Evolutionary conservation across 1,140 invertebrate genomes (phyloP), one percentile per base, ranked within the genome.

Genomic region (Dreissena rostriformis): DNA sequence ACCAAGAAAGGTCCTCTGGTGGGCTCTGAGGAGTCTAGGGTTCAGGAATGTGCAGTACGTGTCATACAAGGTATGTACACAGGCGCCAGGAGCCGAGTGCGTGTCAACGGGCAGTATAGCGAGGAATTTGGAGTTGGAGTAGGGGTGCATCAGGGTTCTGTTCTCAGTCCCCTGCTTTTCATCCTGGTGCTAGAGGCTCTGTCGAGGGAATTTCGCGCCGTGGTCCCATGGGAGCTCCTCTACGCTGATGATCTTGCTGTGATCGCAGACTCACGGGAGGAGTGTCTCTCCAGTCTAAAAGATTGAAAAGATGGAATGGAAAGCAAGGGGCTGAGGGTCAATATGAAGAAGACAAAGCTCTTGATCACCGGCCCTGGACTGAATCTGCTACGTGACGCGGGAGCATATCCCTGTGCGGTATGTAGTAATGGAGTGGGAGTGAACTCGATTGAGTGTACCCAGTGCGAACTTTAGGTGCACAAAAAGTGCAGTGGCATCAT

Each of bases 301-400:
- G 68, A 12, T 12, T 74, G 39, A 53, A 74, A 57, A 39, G 24
- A 74, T 22, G 53, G 72, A 14, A 53, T 74, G 53, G 72, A 74
- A 24, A 22, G 15, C 8, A 74, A 74, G 22, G 72, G 39, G n/a
- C 72, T 74, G 22, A 74, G 72, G 28, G 72, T 74, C 39, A 74
- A 74, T 53, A 53, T 55, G 14, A 55, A 55, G 29, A 74, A 53
- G 0, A 53, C 39, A 12, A 74, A 74, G 51, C 15, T 74, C 11
- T 55, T 74, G 71, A 24, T 74, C 22, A 55, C 71, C 57, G 68
- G 68, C 2, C 68, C 68, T 71, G 0, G 28, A 11, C 68, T 63
- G 57, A 63, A n/a, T 24, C 24, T 24, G 19, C 24, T 63, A 63
- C 19, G 57, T 19, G 39, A 39, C 39, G 39, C 39, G 39, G 39